phyloP scores from a whole-genome alignment of 2,113 vertebrate species.

The Cyanoliseus patagonus region DNA sequence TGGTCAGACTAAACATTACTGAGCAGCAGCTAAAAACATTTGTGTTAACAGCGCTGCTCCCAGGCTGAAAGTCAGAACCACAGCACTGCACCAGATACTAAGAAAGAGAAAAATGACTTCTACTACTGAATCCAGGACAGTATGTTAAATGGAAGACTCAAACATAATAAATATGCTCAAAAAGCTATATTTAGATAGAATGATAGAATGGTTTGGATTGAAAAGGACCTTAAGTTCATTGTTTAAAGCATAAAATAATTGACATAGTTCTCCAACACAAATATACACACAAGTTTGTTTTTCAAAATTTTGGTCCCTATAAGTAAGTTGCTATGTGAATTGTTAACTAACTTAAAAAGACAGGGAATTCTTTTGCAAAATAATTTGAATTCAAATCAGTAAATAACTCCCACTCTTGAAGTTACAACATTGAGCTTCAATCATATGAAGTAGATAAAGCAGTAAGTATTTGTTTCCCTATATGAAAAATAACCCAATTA shows the following conservation, averaged over 20 bases:
- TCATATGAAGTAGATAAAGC: not conserved
- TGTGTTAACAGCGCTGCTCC: too few relatives aligned
- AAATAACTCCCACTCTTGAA: not conserved
- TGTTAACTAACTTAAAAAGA: not conserved
- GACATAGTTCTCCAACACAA: not conserved
- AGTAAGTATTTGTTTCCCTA: not conserved
- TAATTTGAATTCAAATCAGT: not conserved
- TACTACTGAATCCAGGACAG: too few relatives aligned
- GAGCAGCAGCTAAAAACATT: too few relatives aligned
- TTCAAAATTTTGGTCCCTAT: not conserved
- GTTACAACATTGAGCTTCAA: not conserved
- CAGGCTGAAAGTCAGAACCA: too few relatives aligned
- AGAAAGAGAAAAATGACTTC: too few relatives aligned
- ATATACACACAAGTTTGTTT: not conserved
- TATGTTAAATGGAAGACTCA: not conserved
- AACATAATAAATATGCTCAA: not conserved
- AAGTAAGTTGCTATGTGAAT: not conserved
- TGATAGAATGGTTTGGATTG: too few relatives aligned
- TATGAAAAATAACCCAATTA: constrained; percentile 28
- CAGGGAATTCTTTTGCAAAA: not conserved
- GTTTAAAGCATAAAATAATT: not conserved
- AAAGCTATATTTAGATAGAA: not conserved
- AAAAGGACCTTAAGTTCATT: not conserved
- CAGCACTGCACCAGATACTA: too few relatives aligned
- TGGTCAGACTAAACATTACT: too few relatives aligned